Conservation (phyloP, 2,113 vertebrate species). For the Dipodomys ordii region DNA sequence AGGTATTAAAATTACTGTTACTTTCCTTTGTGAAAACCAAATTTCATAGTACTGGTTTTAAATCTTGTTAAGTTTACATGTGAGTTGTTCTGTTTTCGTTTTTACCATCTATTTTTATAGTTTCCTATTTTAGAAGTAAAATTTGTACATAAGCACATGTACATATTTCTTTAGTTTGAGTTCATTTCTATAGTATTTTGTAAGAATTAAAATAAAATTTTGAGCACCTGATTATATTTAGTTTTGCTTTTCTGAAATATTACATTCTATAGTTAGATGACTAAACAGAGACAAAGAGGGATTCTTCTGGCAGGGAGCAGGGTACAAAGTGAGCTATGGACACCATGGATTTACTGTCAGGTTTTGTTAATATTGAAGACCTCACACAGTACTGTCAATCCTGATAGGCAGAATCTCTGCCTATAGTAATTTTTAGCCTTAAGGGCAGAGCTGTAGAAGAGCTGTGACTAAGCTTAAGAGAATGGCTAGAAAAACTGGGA, state of each 20-base stretch:
- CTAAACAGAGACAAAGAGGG: neutral
- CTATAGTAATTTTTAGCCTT: constrained; percentile 17
- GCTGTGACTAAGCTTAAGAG: neutral
- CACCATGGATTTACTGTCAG: neutral
- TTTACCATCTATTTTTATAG: constrained; percentile 78
- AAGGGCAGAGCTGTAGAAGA: neutral
- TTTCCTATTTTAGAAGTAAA: constrained; percentile 79
- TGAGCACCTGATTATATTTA: constrained; percentile 59
- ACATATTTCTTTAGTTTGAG: constrained; percentile 78
- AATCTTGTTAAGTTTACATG: constrained; percentile 64
- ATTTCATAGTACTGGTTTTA: constrained; percentile 73
- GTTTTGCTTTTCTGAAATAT: constrained; percentile 63
- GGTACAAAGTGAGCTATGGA: neutral
- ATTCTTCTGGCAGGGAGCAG: neutral
- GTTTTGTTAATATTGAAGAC: neutral
- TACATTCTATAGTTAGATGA: neutral
- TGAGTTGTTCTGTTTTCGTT: neutral
- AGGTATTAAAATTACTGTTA: constrained; percentile 52
- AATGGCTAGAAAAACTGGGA: neutral
- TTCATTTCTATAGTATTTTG: constrained; percentile 80
- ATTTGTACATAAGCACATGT: constrained; percentile 75
- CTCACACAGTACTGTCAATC: neutral
- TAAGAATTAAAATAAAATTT: constrained; percentile 81
- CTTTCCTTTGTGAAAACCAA: constrained; percentile 67
- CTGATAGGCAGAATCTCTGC: neutral